Evolutionary conservation across 2,113 vertebrate genomes (phyloP), one percentile per base, ranked within the genome.

Genomic region (Scopus umbretta): DNA sequence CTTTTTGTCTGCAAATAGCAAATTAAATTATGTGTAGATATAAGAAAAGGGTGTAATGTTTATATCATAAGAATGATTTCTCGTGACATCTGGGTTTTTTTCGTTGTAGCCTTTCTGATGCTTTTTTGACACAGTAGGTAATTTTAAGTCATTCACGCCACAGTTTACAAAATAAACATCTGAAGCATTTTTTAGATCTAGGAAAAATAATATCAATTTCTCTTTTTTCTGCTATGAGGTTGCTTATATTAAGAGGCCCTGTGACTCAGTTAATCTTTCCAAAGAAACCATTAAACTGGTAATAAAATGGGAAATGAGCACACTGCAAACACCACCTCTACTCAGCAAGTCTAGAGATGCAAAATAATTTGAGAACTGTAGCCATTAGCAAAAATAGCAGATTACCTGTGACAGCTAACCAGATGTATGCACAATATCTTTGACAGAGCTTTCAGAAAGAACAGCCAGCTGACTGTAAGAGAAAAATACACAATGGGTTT

Each of bases 251-350:
- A 91, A 94, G 52, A 86, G 56, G 25, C 67, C 56, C 29, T 59
- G 45, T 90, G 71, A 86, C 75, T 94, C 81, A 81, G 89, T 88
- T 96, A 94, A 95, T 96, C 96, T 95, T 95, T 80, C 40, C 82
- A 95, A 95, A 92, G 66, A 68, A 92, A 47, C 53, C 14, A 76
- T 94, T 95, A 95, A 15, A 40, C 7, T 0, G 0, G 65, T 93
- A 97, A 96, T 95, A 96, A 95, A 97, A 94, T 81, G 45, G 65
- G 47, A 94, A 97, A 95, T 86, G 84, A 94, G 71, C 12, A 45
- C 87, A 85, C 38, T 4, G 74, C 79, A 96, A 91, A 94, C 78
- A 94, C 13, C 49, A 16, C 30, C 73, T 92, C 85, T 78, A 81
- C 94, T 92, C 55, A 91, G 81, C 73, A 36, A 88, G 52, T 63